These are phyloP conservation scores for Drosophila suzukii DNA, from an alignment of 1,140 invertebrate species.

Conservation along the genomic window DNA sequence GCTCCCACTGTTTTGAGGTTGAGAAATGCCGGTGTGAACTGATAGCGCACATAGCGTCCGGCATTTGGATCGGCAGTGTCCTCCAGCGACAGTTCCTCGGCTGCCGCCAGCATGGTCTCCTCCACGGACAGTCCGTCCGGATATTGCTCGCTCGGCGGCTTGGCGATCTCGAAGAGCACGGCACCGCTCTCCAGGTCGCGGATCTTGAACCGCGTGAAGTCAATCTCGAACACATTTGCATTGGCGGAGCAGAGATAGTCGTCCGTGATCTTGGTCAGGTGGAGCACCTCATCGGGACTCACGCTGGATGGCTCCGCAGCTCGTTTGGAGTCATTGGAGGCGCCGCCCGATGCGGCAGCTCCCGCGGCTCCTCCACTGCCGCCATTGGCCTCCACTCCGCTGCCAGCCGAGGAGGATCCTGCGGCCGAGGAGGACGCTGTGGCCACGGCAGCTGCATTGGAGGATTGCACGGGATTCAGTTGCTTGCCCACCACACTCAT, in stretches of 20 bases:
- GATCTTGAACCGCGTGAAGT: conserved; percentile 99
- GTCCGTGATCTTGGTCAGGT: conserved; percentile 87
- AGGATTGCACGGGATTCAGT: conserved; percentile 68
- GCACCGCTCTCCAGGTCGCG: conserved; percentile 96
- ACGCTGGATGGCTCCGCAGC: conserved; percentile 74
- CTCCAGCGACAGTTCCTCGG: conserved; percentile 85
- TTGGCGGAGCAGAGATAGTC: conserved; percentile 96
- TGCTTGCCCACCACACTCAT: conserved; percentile 78
- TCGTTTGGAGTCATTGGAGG: conserved; percentile 35
- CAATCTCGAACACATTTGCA: conserved; percentile 98
- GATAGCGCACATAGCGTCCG: conserved; percentile 98
- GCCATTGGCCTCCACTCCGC: conserved; percentile 6
- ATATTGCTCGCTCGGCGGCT: conserved; percentile 89
- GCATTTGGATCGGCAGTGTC: conserved; percentile 92
- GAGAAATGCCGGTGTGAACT: conserved; percentile 98
- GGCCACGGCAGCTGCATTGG: conserved; percentile 17
- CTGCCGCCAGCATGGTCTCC: conserved; percentile 85
- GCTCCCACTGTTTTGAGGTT: conserved; percentile 98
- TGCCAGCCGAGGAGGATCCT: conserved; percentile 6
- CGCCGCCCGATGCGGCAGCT: conserved; percentile 7
- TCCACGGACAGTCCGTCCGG: conserved; percentile 87
- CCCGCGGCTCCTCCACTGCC: conserved; percentile 13
- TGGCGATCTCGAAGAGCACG: conserved; percentile 98
- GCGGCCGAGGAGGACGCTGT: conserved; percentile 16
- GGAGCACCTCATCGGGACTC: conserved; percentile 88